These are phyloP conservation scores for Cynocephalus volans DNA, from an alignment of 2,113 vertebrate genomes.

Conservation along the genomic window DNA sequence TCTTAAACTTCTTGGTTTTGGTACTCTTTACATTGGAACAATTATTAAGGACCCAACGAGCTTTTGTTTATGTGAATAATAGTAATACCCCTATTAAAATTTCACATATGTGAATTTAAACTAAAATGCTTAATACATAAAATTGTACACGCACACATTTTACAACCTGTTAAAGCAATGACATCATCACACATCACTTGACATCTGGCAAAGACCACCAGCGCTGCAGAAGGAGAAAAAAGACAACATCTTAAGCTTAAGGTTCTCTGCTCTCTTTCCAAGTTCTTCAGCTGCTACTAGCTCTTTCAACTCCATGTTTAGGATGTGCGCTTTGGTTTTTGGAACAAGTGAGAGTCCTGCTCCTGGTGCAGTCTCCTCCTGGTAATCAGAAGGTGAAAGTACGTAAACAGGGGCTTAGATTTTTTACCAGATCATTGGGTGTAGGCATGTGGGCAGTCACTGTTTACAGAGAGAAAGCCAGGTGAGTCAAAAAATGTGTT, in stretches of 20 bases:
- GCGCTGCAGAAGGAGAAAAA: constrained; percentile 28
- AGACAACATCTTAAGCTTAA: constrained; percentile 84
- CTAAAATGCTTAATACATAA: neutral
- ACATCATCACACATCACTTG: neutral
- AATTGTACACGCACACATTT: neutral
- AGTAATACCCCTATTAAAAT: neutral
- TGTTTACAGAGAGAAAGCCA: neutral
- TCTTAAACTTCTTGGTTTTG: neutral
- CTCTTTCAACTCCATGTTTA: constrained; percentile 95
- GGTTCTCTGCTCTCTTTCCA: constrained; percentile 95
- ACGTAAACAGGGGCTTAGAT: constrained; percentile 92
- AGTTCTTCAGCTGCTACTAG: constrained; percentile 94
- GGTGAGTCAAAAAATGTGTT: neutral
- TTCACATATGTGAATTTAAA: neutral
- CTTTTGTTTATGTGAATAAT: neutral
- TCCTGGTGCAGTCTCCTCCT: constrained; percentile 93
- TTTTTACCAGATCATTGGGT: neutral
- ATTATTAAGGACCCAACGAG: neutral
- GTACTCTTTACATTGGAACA: neutral
- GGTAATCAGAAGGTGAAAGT: constrained; percentile 94
- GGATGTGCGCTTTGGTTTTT: constrained; percentile 97
- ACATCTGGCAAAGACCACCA: neutral
- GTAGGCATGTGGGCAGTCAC: neutral
- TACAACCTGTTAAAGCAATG: neutral
- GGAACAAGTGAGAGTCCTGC: constrained; percentile 94